phyloP scores from a whole-genome alignment of 2,113 vertebrate genomes.

The Malurus melanocephalus region DNA sequence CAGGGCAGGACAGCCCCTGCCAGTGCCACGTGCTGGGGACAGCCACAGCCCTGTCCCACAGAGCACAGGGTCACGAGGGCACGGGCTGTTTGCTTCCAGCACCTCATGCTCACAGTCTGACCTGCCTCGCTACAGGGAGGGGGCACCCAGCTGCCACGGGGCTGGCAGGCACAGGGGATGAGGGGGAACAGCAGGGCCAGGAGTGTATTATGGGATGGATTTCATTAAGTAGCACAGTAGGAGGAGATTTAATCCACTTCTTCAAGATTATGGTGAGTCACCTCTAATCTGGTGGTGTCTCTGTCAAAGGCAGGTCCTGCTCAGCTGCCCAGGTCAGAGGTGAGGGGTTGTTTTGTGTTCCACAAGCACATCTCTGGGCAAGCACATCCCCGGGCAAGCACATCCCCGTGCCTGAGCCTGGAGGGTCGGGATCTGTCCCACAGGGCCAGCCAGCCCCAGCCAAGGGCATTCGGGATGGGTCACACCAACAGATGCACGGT shows the following conservation, averaged over 20 bases:
- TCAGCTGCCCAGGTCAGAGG: neutral
- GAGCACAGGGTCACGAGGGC: fast-evolving
- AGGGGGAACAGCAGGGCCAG: constrained; percentile 30
- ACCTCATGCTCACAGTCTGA: neutral
- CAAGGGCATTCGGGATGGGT: fast-evolving
- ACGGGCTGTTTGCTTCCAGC: neutral
- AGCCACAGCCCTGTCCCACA: neutral
- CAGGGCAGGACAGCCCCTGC: fast-evolving
- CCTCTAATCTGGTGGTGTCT: constrained; percentile 38
- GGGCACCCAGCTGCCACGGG: neutral
- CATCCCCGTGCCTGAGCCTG: fast-evolving
- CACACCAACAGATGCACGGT: fast-evolving
- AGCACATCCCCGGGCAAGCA: fast-evolving
- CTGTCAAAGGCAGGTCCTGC: neutral
- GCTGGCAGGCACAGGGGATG: neutral
- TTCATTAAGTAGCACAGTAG: constrained; percentile 57
- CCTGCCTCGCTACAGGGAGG: neutral
- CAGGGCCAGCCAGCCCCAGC: neutral
- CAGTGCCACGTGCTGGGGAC: fast-evolving
- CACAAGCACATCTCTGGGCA: neutral
- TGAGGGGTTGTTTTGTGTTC: neutral
- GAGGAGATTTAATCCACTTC: constrained; percentile 56
- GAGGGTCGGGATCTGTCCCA: neutral
- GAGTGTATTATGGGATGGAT: constrained; percentile 58
- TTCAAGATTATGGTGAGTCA: constrained; percentile 63